A percentile compares a stretch with the other conserved stretches of the same genome.
These are phyloP conservation scores for Mayetiola destructor DNA, from an alignment of 2,888 invertebrate genomes.

Conservation along the genomic window DNA sequence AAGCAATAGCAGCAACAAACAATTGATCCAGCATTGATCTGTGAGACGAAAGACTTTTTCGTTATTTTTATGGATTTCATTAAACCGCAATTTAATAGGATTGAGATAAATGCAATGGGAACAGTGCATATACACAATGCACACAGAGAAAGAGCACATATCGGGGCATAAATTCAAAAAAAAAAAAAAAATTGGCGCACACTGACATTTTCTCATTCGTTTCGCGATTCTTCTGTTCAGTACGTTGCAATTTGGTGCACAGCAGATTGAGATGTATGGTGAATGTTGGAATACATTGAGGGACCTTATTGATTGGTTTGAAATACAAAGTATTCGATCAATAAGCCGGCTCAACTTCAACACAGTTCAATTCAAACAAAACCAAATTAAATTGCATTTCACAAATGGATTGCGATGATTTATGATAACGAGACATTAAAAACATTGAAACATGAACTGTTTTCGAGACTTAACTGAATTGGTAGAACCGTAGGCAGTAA, in stretches of 20 bases:
- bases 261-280: slow-evolving; percentile 8
- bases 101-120: slow-evolving; percentile 10
- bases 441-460: too few species aligned
- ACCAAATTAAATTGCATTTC: slow-evolving; percentile 8
- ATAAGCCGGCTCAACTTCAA: too few species aligned
- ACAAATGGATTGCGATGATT: slow-evolving; percentile 5
- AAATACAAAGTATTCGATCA: too few species aligned
- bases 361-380: too few species aligned
- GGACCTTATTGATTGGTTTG: not conserved
- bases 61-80: slow-evolving; percentile 4
- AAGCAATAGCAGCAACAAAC: too few species aligned
- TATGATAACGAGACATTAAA: slow-evolving; percentile 10
- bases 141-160: not conserved
- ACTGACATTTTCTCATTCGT: not conserved
- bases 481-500: too few species aligned
- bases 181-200: not conserved
- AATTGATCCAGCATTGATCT: too few species aligned
- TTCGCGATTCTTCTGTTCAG: not conserved
- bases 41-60: too few species aligned
- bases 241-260: not conserved
- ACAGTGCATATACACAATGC: not conserved
- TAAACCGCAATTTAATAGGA: slow-evolving; percentile 9
- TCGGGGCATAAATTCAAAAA: not conserved
- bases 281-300: not conserved
- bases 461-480: too few species aligned